Evolutionary conservation across 2,113 vertebrate genomes (phyloP).

Genomic region (Ochotona princeps): DNA sequence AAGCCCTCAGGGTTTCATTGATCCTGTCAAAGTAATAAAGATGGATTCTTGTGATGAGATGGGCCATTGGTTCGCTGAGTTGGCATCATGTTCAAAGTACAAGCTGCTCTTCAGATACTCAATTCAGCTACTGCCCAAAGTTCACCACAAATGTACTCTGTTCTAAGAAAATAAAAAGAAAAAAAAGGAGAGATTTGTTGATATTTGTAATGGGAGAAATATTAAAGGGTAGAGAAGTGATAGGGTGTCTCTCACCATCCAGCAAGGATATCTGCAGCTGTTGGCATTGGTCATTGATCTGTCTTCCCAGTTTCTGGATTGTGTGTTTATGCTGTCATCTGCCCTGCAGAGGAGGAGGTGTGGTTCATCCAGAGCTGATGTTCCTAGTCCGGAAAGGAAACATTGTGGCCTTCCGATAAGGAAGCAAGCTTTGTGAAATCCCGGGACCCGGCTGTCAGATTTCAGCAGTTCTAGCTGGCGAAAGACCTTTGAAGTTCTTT

Average conservation of each 20-base stretch:
- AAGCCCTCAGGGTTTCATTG: neutral
- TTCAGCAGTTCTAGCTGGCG: conserved; percentile 36
- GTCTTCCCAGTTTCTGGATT: neutral
- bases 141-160: conserved; percentile 14
- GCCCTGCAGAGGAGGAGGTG: neutral
- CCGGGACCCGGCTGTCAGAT: neutral
- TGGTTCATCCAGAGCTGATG: neutral
- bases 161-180: conserved; percentile 29
- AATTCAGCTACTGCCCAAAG: conserved; percentile 1
- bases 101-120: neutral
- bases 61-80: conserved; percentile 35
- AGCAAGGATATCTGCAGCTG: neutral
- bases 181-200: conserved; percentile 50
- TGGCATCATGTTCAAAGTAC: neutral
- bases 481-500: conserved; percentile 20
- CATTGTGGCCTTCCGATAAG: neutral
- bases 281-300: neutral
- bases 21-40: neutral
- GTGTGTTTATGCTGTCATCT: neutral
- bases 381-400: neutral
- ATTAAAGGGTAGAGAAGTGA: neutral
- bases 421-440: conserved; percentile 42
- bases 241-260: neutral
- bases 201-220: conserved; percentile 26
- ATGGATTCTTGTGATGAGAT: conserved; percentile 51